Evolutionary conservation across 2,797 vertebrate genomes (phyloP), one percentile per base, ranked within the genome.

Genomic region (Alca torda): DNA sequence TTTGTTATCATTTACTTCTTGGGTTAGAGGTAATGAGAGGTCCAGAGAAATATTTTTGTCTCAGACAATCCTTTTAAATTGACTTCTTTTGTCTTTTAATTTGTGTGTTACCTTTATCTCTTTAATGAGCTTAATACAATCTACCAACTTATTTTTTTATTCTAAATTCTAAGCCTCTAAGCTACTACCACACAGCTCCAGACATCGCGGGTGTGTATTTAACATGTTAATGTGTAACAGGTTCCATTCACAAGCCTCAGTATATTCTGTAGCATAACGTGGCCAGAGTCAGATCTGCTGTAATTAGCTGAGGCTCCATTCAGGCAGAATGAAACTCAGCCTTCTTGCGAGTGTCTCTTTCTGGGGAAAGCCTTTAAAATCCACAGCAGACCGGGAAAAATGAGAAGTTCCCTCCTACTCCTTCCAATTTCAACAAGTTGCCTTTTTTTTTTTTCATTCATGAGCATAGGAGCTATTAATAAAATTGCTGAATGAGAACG

Each of bases 401-500:
- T 15, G 30, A 72, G 43, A 88, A 91, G 76, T 89, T 91, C 56
- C 91, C 88, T 89, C 86, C 51, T 83, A 56, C 59, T 88, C 76
- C 84, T 89, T 91, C 85, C 87, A 73, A 88, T 78, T 95, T 96
- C 60, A 96, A 86, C 70, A 74, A 69, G 73, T 57, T 67, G 50
- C 67, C 8, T 37, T 43, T 39, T 78, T 41, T 53, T 92, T 73
- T 81, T 57, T 43, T 37, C 53, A 89, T 89, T 89, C 64, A 79
- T 75, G 53, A 84, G 56, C 1, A 0, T 45, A 79, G n/a, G 46
- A 89, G 76, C 95, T 97, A 92, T 92, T 90, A 96, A 95, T 96
- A 96, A 96, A 96, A 96, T 91, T 63, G 63, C 82, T 96, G 90
- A 95, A 86, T 78, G 75, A 87, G 86, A 87, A 81, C 33, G 39